Evolutionary conservation across 1,140 invertebrate genomes (phyloP).

Genomic region (Drosophila prosaltans): DNA sequence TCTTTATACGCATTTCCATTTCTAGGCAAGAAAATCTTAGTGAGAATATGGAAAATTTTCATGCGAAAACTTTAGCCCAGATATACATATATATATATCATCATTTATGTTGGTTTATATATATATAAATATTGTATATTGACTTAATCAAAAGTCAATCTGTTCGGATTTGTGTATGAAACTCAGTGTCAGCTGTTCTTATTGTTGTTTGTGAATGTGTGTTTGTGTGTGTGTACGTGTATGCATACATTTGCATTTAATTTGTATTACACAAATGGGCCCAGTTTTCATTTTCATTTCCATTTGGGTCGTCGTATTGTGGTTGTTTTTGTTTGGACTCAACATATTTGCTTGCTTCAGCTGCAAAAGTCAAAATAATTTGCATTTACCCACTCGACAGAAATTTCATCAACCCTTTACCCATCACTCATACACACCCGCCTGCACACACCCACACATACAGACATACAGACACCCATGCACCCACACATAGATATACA

Average conservation of each 20-base stretch:
- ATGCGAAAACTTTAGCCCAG: neutral
- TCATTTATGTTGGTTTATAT: constrained; percentile 23
- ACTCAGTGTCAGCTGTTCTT: constrained; percentile 40
- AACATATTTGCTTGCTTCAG: constrained; percentile 55
- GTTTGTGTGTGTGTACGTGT: constrained; percentile 24
- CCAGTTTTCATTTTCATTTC: constrained; percentile 23
- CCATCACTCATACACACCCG: neutral
- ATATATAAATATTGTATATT: constrained; percentile 37
- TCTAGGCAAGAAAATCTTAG: neutral
- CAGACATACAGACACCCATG: neutral
- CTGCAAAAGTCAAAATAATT: constrained; percentile 44
- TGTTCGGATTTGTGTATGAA: constrained; percentile 30
- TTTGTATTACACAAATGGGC: constrained; percentile 36
- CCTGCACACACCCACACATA: neutral
- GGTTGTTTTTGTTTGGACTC: constrained; percentile 36
- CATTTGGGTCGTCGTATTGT: constrained; percentile 21
- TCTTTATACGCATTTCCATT: neutral
- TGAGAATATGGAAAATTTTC: neutral
- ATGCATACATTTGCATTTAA: constrained; percentile 65
- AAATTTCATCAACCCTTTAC: constrained; percentile 6
- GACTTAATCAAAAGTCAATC: constrained; percentile 29
- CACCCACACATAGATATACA: neutral
- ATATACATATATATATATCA: neutral
- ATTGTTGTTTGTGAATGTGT: constrained; percentile 9
- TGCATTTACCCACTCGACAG: constrained; percentile 38